Conservation (phyloP, 1,140 invertebrate species). For the Leguminivora glycinivorella region DNA sequence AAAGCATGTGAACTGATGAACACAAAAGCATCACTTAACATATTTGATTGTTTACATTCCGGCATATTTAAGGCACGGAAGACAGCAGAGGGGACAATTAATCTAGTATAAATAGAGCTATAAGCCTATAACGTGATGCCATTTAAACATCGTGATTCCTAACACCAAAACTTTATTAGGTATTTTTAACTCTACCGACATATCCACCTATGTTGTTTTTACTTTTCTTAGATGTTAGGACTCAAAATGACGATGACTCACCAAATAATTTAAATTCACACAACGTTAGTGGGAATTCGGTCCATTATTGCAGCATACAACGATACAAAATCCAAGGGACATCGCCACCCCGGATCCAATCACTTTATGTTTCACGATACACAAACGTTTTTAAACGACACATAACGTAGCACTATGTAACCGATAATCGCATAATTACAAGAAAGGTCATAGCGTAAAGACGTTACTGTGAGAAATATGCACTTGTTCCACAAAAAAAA, state of each 20-base stretch:
- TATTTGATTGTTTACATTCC: constrained; percentile 19
- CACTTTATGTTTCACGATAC: constrained; percentile 55
- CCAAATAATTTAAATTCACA: constrained; percentile 77
- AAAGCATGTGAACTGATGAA: neutral
- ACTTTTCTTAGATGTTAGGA: constrained; percentile 39
- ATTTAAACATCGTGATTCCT: constrained; percentile 1
- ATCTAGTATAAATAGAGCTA: constrained; percentile 20
- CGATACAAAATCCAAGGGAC: constrained; percentile 62
- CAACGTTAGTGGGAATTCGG: constrained; percentile 68
- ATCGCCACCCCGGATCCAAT: constrained; percentile 60
- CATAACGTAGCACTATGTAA: constrained; percentile 54
- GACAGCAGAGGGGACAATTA: constrained; percentile 14
- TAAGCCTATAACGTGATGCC: neutral
- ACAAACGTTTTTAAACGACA: constrained; percentile 52
- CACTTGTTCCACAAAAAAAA: constrained; percentile 72
- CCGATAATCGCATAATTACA: constrained; percentile 46
- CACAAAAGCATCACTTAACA: constrained; percentile 16
- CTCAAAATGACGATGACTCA: constrained; percentile 69
- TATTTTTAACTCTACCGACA: constrained; percentile 10
- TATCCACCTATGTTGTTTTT: constrained; percentile 22
- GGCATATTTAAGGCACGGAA: constrained; percentile 19
- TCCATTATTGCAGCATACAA: constrained; percentile 67
- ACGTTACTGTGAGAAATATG: constrained; percentile 61
- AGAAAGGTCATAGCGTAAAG: constrained; percentile 44
- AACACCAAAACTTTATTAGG: constrained; percentile 7